These are phyloP conservation scores for Calyptomena viridis DNA, from an alignment of 2,113 vertebrate species.

Conservation along the genomic window DNA sequence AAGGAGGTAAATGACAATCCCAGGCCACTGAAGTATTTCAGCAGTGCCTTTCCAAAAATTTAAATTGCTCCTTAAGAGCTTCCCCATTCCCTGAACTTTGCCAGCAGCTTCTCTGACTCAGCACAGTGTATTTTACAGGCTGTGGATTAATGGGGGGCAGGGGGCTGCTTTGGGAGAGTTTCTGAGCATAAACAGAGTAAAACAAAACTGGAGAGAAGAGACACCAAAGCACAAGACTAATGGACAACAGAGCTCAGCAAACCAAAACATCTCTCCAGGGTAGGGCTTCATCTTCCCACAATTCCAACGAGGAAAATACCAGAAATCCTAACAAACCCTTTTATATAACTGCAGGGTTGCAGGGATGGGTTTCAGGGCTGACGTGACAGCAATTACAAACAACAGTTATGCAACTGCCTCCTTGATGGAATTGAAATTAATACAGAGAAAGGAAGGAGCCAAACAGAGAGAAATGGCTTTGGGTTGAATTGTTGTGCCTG, in stretches of 20 bases:
- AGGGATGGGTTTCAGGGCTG: background rate
- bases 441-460: constrained; percentile 13
- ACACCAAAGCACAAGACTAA: background rate
- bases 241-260: constrained; percentile 30
- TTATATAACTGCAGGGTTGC: constrained; percentile 33
- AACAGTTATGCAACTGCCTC: constrained; percentile 51
- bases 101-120: background rate
- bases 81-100: background rate
- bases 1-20: background rate
- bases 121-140: background rate
- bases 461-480: background rate
- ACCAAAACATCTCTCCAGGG: constrained; percentile 30
- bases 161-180: background rate
- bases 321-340: constrained; percentile 13
- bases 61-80: background rate
- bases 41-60: background rate
- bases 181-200: background rate
- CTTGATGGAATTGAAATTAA: constrained; percentile 53
- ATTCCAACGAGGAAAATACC: background rate
- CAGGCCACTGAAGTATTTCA: background rate
- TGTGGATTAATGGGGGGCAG: background rate
- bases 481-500: background rate
- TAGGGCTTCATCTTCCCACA: constrained; percentile 15
- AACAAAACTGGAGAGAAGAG: background rate
- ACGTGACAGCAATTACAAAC: constrained; percentile 62